Evolutionary conservation across 2,113 vertebrate species (phyloP).

Genomic region (Fulmarus glacialis): DNA sequence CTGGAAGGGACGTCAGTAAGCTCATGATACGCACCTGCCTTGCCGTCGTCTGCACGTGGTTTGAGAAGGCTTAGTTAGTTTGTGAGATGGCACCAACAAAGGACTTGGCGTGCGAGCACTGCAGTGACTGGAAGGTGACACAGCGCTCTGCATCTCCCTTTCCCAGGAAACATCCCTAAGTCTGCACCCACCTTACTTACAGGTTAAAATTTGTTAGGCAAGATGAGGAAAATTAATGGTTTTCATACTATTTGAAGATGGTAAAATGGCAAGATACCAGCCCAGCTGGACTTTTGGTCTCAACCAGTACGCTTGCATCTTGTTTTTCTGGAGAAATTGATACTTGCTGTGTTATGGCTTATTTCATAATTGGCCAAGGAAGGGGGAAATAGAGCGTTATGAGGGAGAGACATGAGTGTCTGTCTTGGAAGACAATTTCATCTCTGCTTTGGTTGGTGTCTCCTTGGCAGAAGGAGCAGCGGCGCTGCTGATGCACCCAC

Average conservation of each 20-base stretch:
- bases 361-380: background rate
- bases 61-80: background rate
- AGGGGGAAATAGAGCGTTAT: rapidly evolving
- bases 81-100: background rate
- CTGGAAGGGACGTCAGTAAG: background rate
- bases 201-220: no score
- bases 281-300: rapidly evolving
- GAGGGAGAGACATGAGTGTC: rapidly evolving
- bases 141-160: background rate
- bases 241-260: background rate
- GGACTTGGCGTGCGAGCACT: rapidly evolving
- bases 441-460: background rate
- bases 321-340: background rate
- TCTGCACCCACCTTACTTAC: no score
- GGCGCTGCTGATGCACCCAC: no score
- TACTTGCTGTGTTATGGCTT: no score
- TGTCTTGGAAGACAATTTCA: no score
- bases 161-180: no score
- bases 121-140: rapidly evolving
- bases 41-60: rapidly evolving
- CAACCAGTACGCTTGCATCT: rapidly evolving
- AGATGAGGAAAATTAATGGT: rapidly evolving
- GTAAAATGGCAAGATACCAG: background rate
- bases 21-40: rapidly evolving
- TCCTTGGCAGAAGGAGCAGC: background rate